Conservation (phyloP, 2,113 vertebrate genomes). For the Maccullochella peelii region DNA sequence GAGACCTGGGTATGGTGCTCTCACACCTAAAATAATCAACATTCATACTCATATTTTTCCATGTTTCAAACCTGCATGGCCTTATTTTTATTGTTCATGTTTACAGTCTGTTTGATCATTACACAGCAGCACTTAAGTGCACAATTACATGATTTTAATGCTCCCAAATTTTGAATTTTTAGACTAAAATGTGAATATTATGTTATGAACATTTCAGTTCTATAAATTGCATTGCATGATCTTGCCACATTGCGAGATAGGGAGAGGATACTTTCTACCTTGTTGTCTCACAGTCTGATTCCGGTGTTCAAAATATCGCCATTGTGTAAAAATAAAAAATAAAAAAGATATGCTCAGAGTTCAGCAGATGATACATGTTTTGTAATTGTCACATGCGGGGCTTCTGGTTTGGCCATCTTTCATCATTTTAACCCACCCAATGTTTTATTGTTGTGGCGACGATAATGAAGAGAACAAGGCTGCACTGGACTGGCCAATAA, state of each 20-base stretch:
- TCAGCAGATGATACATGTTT: background rate
- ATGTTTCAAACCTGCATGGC: background rate
- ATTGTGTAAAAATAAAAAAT: background rate
- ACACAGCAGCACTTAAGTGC: background rate
- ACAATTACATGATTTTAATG: background rate
- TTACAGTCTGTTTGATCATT: background rate
- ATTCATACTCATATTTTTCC: background rate
- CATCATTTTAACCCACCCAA: constrained; percentile 15
- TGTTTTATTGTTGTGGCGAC: constrained; percentile 40
- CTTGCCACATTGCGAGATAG: background rate
- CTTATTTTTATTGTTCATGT: background rate
- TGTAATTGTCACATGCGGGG: background rate
- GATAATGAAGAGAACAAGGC: background rate
- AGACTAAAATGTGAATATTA: background rate
- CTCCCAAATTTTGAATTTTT: no score
- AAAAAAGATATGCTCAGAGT: background rate
- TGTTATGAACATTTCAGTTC: background rate
- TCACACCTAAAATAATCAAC: background rate
- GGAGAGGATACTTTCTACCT: background rate
- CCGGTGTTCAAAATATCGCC: background rate
- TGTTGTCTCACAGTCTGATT: background rate
- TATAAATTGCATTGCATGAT: background rate
- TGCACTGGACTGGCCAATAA: constrained; percentile 54
- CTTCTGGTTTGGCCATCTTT: constrained; percentile 2
- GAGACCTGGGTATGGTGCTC: no score